Base-by-base conservation (phyloP, 2,888 invertebrate genomes). In the Hoplodrina blanda region DNA sequence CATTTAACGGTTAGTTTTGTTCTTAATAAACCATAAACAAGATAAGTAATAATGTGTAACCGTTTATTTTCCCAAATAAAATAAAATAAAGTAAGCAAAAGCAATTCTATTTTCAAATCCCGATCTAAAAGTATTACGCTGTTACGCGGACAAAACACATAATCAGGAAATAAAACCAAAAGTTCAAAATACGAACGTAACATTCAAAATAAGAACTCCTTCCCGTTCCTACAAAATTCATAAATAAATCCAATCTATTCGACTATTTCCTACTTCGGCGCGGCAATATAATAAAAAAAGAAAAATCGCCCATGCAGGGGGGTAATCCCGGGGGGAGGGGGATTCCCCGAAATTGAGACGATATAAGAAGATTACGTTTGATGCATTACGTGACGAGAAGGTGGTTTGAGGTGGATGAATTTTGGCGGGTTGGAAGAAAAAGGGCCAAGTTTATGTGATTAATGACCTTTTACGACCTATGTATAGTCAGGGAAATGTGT, bases 311-410 rank as follows among this genome's bases (percentile, higher is more conserved):
- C 69, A 61, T 67, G 81, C 81, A 70, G 88, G 89, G 41, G 80
- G 76, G 89, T 90, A 90, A 90, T 92, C 93, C 90, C 91, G 59
- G 52, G 20, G 87, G 88, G 83, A 76, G 79, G 82, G 84, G 85
- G 86, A 81, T 85, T 85, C 85, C 72, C 78, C 89, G 90, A 91
- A 93, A 94, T 94, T 92, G 93, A 93, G 93, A 91, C 91, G 90
- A 89, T 90, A 90, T 94, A 94, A 95, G 94, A 91, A 94, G 95
- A 95, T 95, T 95, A 95, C 92, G 83, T 87, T 88, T 92, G 93
- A 93, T 92, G 92, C 93, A 93, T 94, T 93, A 93, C 94, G 93
- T 93, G 94, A 91, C 90, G 80, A 82, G 80, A 78, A 85, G 81
- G 83, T 83, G 72, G 84, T 61, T 63, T 37, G 68, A 82, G 66